A percentile compares a stretch with the other conserved stretches of the same genome.
phyloP scores from a whole-genome alignment of 2,797 vertebrate genomes.

The Urocyon cinereoargenteus region DNA sequence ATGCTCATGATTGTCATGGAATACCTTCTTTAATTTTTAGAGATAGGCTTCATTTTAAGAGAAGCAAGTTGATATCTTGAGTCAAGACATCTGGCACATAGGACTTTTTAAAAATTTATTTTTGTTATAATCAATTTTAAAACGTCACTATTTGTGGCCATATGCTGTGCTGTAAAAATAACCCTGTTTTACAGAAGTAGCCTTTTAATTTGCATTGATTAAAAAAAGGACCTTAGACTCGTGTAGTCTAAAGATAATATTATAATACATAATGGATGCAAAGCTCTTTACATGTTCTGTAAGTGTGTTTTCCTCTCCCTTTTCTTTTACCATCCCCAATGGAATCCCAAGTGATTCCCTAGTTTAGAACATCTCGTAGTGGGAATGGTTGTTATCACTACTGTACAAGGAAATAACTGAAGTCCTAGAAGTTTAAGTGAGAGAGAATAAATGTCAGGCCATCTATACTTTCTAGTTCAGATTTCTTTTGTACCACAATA shows the following conservation, averaged over 20 bases:
- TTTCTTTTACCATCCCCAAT: not conserved
- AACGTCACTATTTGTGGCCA: not conserved
- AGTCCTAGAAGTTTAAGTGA: not conserved
- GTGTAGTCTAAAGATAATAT: not conserved
- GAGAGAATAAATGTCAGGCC: not conserved
- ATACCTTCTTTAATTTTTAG: constrained; percentile 22
- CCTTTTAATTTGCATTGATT: not conserved
- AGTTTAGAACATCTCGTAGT: not conserved
- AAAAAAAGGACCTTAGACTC: not conserved
- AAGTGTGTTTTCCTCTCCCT: not conserved
- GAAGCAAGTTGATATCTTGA: not conserved
- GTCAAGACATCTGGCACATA: not conserved
- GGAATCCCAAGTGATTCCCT: not conserved
- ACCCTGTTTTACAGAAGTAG: not conserved
- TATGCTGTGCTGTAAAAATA: not conserved
- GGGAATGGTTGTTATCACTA: not conserved
- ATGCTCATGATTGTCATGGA: not conserved
- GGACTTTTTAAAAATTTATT: not conserved
- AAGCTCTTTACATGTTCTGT: not conserved
- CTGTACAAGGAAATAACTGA: not conserved
- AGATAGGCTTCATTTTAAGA: constrained; percentile 55
- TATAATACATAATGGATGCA: not conserved
- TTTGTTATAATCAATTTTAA: not conserved
- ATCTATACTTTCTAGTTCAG: not conserved
- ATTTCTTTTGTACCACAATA: not conserved